A percentile compares a stretch with the other conserved stretches of the same genome.
Conservation (phyloP, 2,797 vertebrate species). For the Monodelphis domestica region DNA sequence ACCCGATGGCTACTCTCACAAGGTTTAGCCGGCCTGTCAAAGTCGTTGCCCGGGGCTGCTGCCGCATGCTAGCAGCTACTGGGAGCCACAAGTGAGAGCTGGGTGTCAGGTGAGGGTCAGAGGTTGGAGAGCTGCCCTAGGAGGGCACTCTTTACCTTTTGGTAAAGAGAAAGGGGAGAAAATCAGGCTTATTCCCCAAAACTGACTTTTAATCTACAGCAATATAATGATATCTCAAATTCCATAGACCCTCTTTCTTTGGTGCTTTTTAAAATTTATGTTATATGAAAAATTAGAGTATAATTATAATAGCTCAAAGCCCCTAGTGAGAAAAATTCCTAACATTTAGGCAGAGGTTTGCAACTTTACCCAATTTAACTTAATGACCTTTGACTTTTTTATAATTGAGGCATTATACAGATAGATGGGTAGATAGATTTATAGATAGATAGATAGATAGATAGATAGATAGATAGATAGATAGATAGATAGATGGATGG, state of each 20-base stretch:
- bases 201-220: too few relatives aligned
- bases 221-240: neutral
- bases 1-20: too few relatives aligned
- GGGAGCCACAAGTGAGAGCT: too few relatives aligned
- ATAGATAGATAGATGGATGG: too few relatives aligned
- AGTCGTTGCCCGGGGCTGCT: too few relatives aligned
- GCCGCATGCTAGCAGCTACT: too few relatives aligned
- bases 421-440: accelerated
- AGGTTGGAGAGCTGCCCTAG: too few relatives aligned
- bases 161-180: too few relatives aligned
- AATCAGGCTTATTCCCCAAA: too few relatives aligned
- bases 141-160: too few relatives aligned
- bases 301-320: neutral
- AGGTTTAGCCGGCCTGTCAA: too few relatives aligned
- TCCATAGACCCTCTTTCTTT: neutral
- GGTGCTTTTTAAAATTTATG: neutral
- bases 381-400: neutral
- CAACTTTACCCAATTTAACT: neutral
- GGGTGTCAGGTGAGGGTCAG: too few relatives aligned
- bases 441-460: neutral
- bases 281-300: neutral
- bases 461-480: neutral
- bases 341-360: neutral
- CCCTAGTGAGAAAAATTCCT: neutral
- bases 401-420: neutral